These are phyloP conservation scores for Vulpes ferrilata DNA, from an alignment of 2,113 vertebrate species.

Conservation along the genomic window DNA sequence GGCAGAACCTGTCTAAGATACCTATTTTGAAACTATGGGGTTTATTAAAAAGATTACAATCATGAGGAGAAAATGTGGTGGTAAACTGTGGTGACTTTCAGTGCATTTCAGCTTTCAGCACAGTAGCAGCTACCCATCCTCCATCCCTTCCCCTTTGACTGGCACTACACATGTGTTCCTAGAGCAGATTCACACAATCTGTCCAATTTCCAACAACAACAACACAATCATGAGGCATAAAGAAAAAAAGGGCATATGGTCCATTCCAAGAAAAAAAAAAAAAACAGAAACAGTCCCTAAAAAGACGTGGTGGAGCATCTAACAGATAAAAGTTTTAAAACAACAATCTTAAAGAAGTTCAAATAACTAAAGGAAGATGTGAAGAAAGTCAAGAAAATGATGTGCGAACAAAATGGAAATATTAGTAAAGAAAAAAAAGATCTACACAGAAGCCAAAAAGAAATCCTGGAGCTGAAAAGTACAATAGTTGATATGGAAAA, in stretches of 20 bases:
- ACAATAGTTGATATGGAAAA: background rate
- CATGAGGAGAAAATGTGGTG: background rate
- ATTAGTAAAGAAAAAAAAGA: background rate
- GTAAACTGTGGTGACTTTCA: background rate
- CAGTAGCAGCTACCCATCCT: background rate
- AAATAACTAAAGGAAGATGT: background rate
- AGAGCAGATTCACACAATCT: background rate
- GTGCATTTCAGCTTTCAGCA: background rate
- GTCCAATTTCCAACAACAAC: background rate
- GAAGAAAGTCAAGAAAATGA: background rate
- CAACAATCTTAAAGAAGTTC: background rate
- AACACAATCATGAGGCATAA: background rate
- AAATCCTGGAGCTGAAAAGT: background rate
- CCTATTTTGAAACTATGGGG: background rate
- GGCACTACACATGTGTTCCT: background rate
- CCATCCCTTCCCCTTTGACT: background rate
- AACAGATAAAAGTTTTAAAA: background rate
- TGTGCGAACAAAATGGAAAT: background rate
- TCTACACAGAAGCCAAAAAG: background rate
- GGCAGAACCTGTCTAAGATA: background rate
- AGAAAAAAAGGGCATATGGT: background rate
- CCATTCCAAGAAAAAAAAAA: background rate
- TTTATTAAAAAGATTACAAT: background rate
- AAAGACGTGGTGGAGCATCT: background rate
- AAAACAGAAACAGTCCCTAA: background rate